A percentile compares a stretch with the other conserved stretches of the same genome.
These are phyloP conservation scores for Drosophila ironensis DNA, from an alignment of 1,140 invertebrate genomes.

Conservation along the genomic window DNA sequence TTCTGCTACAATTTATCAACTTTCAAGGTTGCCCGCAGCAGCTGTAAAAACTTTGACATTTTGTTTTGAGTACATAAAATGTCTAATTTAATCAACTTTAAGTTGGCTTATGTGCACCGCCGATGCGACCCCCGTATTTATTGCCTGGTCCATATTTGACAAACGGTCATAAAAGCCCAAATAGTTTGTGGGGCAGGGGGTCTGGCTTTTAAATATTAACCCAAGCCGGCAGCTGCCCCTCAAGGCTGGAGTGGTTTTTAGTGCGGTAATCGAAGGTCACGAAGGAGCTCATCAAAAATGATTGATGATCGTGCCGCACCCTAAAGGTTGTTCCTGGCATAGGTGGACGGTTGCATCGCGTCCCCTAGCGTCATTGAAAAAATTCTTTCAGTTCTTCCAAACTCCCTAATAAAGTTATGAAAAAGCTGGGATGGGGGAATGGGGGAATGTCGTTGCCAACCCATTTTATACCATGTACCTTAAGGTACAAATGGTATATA, in stretches of 20 bases:
- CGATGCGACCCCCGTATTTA: constrained; percentile 10
- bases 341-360: neutral
- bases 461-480: too few relatives aligned
- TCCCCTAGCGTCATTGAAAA: constrained; percentile 26
- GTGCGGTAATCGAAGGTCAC: constrained; percentile 47
- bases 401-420: constrained; percentile 36
- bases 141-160: constrained; percentile 23
- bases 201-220: constrained; percentile 75
- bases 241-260: constrained; percentile 23
- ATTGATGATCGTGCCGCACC: constrained; percentile 51
- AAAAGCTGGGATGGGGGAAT: constrained; percentile 3
- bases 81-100: constrained; percentile 76
- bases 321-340: neutral
- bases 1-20: constrained; percentile 74
- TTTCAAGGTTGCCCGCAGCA: constrained; percentile 57
- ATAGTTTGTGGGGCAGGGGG: constrained; percentile 2
- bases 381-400: neutral
- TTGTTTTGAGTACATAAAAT: constrained; percentile 59
- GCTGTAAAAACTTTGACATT: constrained; percentile 71
- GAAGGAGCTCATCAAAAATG: constrained; percentile 44
- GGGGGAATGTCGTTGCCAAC: constrained; percentile 4
- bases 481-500: too few relatives aligned
- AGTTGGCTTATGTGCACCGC: constrained; percentile 10
- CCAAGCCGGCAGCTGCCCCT: neutral
- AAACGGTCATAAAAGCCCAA: constrained; percentile 45